Conservation (phyloP, 2,797 vertebrate species). For the Gallinago solitaria region DNA sequence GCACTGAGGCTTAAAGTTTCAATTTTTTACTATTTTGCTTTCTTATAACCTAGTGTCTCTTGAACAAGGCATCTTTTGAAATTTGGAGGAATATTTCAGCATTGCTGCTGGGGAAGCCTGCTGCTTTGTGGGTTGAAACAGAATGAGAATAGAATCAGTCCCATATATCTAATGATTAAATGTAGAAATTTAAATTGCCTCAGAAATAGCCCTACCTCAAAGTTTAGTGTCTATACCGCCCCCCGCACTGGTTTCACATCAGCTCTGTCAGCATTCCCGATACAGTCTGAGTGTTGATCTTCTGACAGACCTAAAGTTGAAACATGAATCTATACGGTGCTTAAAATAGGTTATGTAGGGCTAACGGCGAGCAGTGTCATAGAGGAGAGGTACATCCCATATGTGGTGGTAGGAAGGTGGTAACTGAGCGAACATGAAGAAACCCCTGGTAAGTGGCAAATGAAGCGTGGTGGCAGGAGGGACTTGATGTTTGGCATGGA, state of each 20-base stretch:
- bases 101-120: neutral
- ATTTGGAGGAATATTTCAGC: neutral
- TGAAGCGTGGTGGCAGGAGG: neutral
- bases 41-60: neutral
- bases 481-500: neutral
- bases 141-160: neutral
- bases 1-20: neutral
- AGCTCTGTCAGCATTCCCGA: neutral
- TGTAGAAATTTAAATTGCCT: neutral
- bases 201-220: neutral
- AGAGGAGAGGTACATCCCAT: neutral
- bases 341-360: neutral
- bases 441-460: neutral
- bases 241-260: neutral
- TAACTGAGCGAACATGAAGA: neutral
- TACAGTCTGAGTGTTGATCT: neutral
- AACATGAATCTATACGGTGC: neutral
- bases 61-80: neutral
- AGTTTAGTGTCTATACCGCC: neutral
- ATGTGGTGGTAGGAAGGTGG: neutral
- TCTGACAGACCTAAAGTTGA: neutral
- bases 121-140: neutral
- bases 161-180: neutral
- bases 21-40: neutral
- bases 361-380: neutral